Base-by-base conservation (phyloP, 1,140 invertebrate genomes). In the Meloidogyne exigua region DNA sequence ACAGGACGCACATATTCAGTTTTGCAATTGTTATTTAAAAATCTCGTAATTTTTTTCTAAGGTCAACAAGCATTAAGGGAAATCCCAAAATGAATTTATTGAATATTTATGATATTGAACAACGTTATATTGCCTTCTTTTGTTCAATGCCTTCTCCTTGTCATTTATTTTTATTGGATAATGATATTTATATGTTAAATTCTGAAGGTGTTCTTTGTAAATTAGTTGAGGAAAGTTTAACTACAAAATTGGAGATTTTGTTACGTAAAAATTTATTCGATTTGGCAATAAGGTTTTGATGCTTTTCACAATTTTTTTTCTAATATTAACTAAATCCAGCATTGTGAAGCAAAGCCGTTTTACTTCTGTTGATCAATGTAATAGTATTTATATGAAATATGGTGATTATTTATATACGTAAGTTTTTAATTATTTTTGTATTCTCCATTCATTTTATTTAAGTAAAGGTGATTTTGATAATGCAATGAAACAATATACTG, bases 391-490 rank as follows among this genome's bases (percentile, higher is more conserved):
- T 70, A 64, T 75, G 49, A 87, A 86, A 77, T 87, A 87, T 44
- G 85, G 82, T 23, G 81, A 87, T 67, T 85, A 87, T 67, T 75
- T 87, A 25, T 86, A 86, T 68, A 57, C 64, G 85, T 85, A 69
- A 67, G 77, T 44, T 77, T 75, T 26, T 13, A 7, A 2, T 36
- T 68, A 0, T 7, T 0, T 25, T 44, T 64, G 5, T 13, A 36
- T 32, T 62, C 32, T 25, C n/a, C 57, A 23, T 11, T 15, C 13
- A 18, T 39, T 15, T 26, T 62, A 80, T 81, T 84, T 78, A 44
- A 85, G 81, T 13, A 87, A 87, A 72, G 86, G 84, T 18, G 85
- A 87, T 75, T 87, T 80, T 72, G 76, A 80, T n/a, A 87, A 87
- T 71, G 76, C 85, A 0, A 81, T 86, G 15, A 32, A 79, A 13